phyloP scores from a whole-genome alignment of 2,797 vertebrate species.

The Nothura maculosa region DNA sequence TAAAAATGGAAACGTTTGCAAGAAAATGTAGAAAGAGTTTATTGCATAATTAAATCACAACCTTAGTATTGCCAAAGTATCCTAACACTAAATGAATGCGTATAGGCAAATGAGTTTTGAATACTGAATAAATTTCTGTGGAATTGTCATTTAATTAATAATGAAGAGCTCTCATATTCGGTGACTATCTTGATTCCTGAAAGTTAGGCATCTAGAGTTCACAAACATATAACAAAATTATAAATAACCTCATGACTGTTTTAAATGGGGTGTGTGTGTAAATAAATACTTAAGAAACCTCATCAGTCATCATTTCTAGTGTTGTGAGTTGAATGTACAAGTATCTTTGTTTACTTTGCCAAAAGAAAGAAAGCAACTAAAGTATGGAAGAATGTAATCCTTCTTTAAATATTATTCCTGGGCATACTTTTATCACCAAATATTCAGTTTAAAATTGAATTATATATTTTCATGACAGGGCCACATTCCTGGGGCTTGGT shows the following conservation, averaged over 20 bases:
- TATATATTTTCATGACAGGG: conserved; percentile 61
- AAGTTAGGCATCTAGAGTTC: background rate
- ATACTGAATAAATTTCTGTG: background rate
- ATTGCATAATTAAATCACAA: background rate
- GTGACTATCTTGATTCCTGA: background rate
- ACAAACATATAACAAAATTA: conserved; percentile 27
- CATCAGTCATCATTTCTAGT: conserved; percentile 42
- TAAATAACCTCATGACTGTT: background rate
- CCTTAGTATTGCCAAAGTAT: background rate
- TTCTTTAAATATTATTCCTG: conserved; percentile 81
- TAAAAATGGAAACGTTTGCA: background rate
- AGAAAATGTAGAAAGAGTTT: background rate
- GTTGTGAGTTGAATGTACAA: conserved; percentile 17
- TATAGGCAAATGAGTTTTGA: background rate
- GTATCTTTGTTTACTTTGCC: conserved; percentile 65
- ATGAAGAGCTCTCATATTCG: background rate
- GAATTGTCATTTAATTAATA: background rate
- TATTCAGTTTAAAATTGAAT: conserved; percentile 73
- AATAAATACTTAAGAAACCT: conserved; percentile 46
- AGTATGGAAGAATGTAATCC: conserved; percentile 66
- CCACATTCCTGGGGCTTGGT: conserved; percentile 63
- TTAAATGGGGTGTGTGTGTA: background rate
- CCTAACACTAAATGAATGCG: background rate
- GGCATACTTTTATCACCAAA: conserved; percentile 75
- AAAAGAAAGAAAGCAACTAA: conserved; percentile 71